Evolutionary conservation across 2,113 vertebrate species (phyloP).

Genomic region (Toxostoma redivivum): DNA sequence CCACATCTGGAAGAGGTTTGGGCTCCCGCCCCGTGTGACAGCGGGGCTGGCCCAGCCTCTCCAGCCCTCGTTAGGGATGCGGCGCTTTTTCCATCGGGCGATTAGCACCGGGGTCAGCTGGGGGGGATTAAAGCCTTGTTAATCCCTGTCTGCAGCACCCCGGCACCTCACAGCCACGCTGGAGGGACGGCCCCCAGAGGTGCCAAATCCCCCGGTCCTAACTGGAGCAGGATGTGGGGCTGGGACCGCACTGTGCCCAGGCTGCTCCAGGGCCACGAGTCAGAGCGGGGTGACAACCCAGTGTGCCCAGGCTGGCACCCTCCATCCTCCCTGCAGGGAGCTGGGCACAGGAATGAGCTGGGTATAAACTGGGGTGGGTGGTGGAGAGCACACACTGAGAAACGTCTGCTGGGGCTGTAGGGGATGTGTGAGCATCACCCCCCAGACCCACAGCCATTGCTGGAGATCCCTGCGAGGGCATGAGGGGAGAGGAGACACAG

Average conservation of each 20-base stretch:
- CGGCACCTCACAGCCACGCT: neutral
- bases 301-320: rapidly evolving
- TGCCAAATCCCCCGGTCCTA: rapidly evolving
- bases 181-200: neutral
- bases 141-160: neutral
- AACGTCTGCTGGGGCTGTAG: rapidly evolving
- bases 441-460: rapidly evolving
- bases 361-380: rapidly evolving
- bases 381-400: rapidly evolving
- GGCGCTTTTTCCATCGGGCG: slow-evolving; percentile 27
- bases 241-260: rapidly evolving
- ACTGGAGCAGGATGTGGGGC: neutral
- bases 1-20: slow-evolving; percentile 72
- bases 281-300: neutral
- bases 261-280: neutral
- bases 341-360: neutral
- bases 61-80: neutral
- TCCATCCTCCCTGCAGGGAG: neutral
- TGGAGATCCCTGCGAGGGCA: neutral
- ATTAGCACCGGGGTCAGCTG: slow-evolving; percentile 14
- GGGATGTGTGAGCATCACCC: neutral
- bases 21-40: slow-evolving; percentile 57
- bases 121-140: slow-evolving; percentile 5
- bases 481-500: rapidly evolving
- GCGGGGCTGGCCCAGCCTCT: neutral